phyloP scores from a whole-genome alignment of 2,113 vertebrate species.

The Piliocolobus tephrosceles region DNA sequence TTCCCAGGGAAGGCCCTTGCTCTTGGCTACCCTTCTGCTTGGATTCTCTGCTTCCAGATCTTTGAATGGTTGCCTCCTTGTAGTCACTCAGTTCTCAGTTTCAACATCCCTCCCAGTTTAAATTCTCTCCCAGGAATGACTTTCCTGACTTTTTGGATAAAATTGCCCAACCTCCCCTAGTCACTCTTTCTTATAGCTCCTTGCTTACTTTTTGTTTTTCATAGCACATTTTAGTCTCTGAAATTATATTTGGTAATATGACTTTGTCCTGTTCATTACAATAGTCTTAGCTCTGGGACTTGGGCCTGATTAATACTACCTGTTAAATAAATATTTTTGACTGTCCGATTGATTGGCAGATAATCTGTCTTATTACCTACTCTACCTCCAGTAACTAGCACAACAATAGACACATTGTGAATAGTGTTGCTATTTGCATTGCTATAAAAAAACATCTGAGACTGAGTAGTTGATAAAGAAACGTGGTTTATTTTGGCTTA shows the following conservation, averaged over 20 bases:
- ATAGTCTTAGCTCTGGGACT: neutral
- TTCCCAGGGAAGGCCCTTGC: neutral
- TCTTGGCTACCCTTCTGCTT: neutral
- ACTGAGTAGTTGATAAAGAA: no score
- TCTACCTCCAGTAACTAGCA: neutral
- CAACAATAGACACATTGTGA: neutral
- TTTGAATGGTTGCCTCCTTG: neutral
- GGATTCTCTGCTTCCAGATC: neutral
- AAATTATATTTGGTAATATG: neutral
- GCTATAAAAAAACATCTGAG: no score
- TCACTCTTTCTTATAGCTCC: neutral
- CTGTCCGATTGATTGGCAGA: neutral
- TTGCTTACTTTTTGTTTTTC: neutral
- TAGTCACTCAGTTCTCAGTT: neutral
- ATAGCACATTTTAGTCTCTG: neutral
- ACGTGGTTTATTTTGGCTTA: no score
- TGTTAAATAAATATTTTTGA: conserved; percentile 21
- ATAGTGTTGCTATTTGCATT: no score
- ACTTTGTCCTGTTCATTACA: neutral
- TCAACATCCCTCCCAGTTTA: neutral
- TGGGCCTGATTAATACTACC: neutral
- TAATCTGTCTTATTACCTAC: neutral
- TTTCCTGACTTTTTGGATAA: neutral
- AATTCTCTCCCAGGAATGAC: neutral
- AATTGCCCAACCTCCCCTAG: neutral